Evolutionary conservation across 2,113 vertebrate genomes (phyloP).

Genomic region (Myrmecobius fasciatus): DNA sequence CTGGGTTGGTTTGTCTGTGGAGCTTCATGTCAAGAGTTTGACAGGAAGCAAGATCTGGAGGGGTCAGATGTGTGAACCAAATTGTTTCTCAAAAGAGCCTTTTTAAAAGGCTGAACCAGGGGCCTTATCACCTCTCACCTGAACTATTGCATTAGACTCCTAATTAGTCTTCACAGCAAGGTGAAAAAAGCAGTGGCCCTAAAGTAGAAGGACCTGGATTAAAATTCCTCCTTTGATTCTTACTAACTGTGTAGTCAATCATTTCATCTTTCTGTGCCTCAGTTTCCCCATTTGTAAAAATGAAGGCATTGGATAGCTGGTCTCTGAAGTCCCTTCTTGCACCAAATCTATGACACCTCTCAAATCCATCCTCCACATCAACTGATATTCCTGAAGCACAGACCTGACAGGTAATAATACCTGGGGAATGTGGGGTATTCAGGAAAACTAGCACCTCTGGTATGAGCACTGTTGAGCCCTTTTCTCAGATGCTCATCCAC

Average conservation of each 20-base stretch:
- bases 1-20: background rate
- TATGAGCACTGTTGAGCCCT: no score
- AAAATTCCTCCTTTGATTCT: background rate
- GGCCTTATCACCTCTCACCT: background rate
- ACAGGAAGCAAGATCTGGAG: background rate
- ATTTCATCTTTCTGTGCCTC: background rate
- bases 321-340: background rate
- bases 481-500: background rate
- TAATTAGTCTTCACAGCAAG: background rate
- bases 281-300: background rate
- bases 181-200: background rate
- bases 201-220: background rate
- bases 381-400: no score
- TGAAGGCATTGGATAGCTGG: background rate
- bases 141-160: background rate
- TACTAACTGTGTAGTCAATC: background rate
- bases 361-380: background rate
- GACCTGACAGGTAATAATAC: no score
- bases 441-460: no score
- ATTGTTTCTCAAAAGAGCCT: background rate
- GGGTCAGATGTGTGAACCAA: slow-evolving; percentile 1
- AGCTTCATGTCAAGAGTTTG: background rate
- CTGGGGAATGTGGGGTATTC: no score
- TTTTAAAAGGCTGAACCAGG: background rate
- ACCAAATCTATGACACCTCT: background rate